Evolutionary conservation across 2,888 invertebrate species (phyloP).

Genomic region (Harpagoxenus sublaevis): DNA sequence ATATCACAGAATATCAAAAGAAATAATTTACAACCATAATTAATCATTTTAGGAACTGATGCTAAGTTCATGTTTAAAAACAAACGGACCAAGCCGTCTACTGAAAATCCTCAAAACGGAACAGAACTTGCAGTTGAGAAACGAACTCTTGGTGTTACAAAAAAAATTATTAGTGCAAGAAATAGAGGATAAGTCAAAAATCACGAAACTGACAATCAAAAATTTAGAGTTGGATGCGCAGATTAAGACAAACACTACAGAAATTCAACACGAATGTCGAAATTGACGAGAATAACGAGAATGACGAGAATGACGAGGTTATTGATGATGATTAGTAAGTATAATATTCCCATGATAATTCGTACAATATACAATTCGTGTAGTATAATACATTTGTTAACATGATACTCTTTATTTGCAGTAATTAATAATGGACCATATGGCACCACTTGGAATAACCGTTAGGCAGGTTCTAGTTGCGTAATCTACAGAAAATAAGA

Average conservation of each 20-base stretch:
- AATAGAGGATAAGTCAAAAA: neutral
- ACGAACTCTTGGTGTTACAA: neutral
- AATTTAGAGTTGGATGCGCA: neutral
- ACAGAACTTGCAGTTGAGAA: neutral
- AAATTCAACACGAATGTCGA: neutral
- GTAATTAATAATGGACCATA: neutral
- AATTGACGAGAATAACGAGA: no score
- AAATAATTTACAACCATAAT: no score
- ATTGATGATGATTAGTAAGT: neutral
- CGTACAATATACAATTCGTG: neutral
- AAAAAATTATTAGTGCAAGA: neutral
- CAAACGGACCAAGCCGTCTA: neutral
- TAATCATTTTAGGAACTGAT: neutral
- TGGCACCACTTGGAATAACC: neutral
- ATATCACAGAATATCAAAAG: neutral
- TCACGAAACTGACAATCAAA: neutral
- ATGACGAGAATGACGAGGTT: neutral
- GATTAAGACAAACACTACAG: neutral
- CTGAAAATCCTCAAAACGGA: neutral
- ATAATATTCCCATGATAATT: neutral
- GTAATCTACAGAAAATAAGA: neutral
- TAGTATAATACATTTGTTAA: neutral
- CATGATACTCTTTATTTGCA: neutral
- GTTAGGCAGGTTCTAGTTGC: neutral
- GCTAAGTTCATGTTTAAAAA: conserved; percentile 1